Base-by-base conservation (phyloP, 2,113 vertebrate genomes). In the Hemichromis elongatus region DNA sequence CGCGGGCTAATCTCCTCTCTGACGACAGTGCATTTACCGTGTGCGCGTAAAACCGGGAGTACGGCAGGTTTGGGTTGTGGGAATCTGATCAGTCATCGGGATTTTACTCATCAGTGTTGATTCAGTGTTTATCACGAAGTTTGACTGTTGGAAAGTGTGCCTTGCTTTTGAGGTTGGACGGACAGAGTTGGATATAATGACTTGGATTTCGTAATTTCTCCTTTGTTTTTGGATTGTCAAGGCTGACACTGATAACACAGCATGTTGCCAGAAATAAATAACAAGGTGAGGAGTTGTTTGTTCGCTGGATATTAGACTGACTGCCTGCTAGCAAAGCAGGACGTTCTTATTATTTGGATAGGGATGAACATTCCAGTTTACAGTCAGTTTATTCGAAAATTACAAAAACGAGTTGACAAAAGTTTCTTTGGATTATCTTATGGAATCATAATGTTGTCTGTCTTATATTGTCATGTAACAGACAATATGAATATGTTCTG, bases 221-320 rank as follows among this genome's bases (percentile, higher is more conserved):
- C 9, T 40, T 30, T 70, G 53, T 77, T 28, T 84, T 54, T 91
- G 88, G 89, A 82, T 86, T 75, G 45, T 81, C 52, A 37, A 88
- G 24, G 70, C 61, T 83, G 50, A 82, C 55, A 45, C 6, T 83
- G 42, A 83, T 16, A 77, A 52, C 70, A 18, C 84, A 92, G 45
- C 83, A 96, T 96, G 96, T 90, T 96, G 85, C 96, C 96, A 83
- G 96, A 96, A 93, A 96, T 96, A 56, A 96, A 96, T 80, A 96
- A 90, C 91, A 96, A 96, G 96, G 96, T 96, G 93, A 96, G 94
- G 21, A 13, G 7, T 24, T 70, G 54, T 63, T 75, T 21, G 30
- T 10, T 75, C 18, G 8, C 33, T 70, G 30, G 8, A 9, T 57
- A 26, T 11, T 12, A 45, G 81, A 53, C 10, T 37, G 9, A 73